These are phyloP conservation scores for Arothron firmamentum DNA, from an alignment of 2,113 vertebrate species.

Conservation along the genomic window DNA sequence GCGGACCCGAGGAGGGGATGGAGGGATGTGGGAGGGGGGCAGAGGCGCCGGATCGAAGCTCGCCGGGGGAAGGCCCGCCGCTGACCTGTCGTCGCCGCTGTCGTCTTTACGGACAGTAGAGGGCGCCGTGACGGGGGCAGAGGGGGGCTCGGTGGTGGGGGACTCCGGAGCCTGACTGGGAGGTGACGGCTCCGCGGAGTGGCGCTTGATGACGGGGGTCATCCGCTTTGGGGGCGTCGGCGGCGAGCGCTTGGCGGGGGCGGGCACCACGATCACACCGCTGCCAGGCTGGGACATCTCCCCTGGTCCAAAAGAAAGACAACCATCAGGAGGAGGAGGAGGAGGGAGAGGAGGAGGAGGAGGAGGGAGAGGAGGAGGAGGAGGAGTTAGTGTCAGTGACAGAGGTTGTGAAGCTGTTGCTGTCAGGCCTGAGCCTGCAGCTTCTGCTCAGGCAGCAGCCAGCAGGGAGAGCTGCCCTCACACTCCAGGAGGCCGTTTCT, in stretches of 20 bases:
- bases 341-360: too few species aligned
- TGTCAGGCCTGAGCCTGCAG: conserved; percentile 34
- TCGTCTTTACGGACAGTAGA: conserved; percentile 26
- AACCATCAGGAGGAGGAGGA: background rate
- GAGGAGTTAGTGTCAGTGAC: too few species aligned
- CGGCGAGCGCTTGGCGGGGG: conserved; percentile 81
- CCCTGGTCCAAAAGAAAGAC: conserved; percentile 63
- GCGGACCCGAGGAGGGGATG: conserved; percentile 57
- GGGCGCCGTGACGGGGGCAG: conserved; percentile 18
- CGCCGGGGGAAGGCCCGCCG: background rate
- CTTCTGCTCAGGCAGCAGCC: conserved; percentile 63
- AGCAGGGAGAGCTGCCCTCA: conserved; percentile 47
- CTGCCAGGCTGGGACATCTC: conserved; percentile 79
- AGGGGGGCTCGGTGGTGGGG: conserved; percentile 27
- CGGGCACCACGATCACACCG: conserved; percentile 52
- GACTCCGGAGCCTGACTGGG: conserved; percentile 27
- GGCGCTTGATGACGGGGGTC: conserved; percentile 70
- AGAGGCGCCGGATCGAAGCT: conserved; percentile 4
- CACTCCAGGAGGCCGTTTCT: conserved; percentile 28
- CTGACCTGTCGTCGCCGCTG: background rate
- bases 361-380: too few species aligned
- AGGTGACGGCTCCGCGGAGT: conserved; percentile 50
- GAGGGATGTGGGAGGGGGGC: conserved; percentile 69
- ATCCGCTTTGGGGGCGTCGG: conserved; percentile 87
- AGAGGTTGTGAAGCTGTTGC: too few species aligned